Base-by-base conservation (phyloP, 2,113 vertebrate genomes). In the Aythya baeri region DNA sequence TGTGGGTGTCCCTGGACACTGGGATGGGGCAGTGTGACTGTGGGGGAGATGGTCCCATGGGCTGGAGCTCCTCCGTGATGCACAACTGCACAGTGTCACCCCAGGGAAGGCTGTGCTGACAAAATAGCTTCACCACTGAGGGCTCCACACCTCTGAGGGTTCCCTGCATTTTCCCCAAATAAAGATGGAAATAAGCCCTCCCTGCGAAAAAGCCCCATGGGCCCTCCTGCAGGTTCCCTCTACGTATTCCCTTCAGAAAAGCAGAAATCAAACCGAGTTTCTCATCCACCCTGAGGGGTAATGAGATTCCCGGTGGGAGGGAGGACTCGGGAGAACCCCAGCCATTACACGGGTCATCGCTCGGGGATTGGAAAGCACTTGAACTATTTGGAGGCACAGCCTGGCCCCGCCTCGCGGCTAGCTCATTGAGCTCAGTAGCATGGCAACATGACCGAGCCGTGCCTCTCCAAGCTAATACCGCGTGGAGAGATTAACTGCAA, bases 281-380 rank as follows among this genome's bases (percentile, higher is more conserved):
- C 49, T 93, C 15, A 38, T 54, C 17, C 11, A 1, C 49, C 27
- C 9, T 21, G 1, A 13, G 26, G 22, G 10, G 8, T 89, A 87
- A 91, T 27, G 41, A 32, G 38, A 43, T 55, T 7, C 12, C 46
- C 9, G 0, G 0, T 1, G 4, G 41, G 29, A 88, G 2, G 12
- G 8, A 23, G 59, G 50, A 80, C 67, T 50, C 68, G 54, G 55
- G 32, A 61, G 54, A 83, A 25, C 5, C 16, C 14, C 18, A 77
- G 0, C 57, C 16, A 38, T 67, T 76, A 72, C 58, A 22, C 0
- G 0, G 41, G 23, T 73, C 83, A 55, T 71, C 0, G 0, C 32
- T 25, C 1, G 7, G 34, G 50, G 57, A 65, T 4, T 49, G 58
- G 43, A 72, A 83, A 83, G 26, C 43, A 20, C 44, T 78, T 15